These are phyloP conservation scores for Hephaestus fuliginosus DNA, from an alignment of 2,797 vertebrate species.

Conservation along the genomic window DNA sequence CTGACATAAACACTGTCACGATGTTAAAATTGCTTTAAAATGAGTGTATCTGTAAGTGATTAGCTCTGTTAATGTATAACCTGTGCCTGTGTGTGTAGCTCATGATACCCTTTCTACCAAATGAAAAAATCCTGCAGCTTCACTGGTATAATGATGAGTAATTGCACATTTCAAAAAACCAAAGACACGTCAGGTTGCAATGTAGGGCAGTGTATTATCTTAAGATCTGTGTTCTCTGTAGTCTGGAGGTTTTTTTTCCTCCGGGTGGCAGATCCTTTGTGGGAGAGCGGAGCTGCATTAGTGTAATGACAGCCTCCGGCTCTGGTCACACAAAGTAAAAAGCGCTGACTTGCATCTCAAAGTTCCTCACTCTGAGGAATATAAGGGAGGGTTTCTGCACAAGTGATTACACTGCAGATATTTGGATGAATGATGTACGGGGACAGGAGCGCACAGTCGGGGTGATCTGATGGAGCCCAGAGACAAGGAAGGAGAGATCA, in stretches of 20 bases:
- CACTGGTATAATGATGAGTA: conserved; percentile 41
- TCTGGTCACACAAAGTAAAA: conserved; percentile 70
- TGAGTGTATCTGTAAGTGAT: conserved; percentile 13
- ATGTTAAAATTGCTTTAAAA: conserved; percentile 16
- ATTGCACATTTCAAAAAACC: conserved; percentile 26
- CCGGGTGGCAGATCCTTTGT: conserved; percentile 49
- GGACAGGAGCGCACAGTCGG: conserved; percentile 27
- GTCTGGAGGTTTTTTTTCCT: not conserved
- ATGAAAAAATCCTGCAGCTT: conserved; percentile 13
- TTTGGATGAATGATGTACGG: conserved; percentile 70
- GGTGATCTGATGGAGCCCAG: conserved; percentile 4
- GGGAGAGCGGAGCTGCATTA: conserved; percentile 73
- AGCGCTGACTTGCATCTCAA: conserved; percentile 77
- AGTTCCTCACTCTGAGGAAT: conserved; percentile 63
- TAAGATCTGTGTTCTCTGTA: conserved; percentile 49
- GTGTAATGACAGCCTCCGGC: conserved; percentile 77
- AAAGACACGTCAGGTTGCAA: conserved; percentile 34
- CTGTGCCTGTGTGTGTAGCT: conserved; percentile 17
- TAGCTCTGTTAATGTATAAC: conserved; percentile 17
- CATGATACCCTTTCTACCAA: not conserved
- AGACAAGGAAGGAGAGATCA: conserved; percentile 37
- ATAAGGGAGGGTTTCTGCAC: conserved; percentile 57
- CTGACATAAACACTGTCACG: not conserved
- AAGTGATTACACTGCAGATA: conserved; percentile 78
- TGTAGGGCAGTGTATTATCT: conserved; percentile 56